Percentiles rank a stretch among this genome's conserved stretches.
These are phyloP conservation scores for Gephyroberyx darwinii DNA, from an alignment of 2,797 vertebrate genomes.

Conservation along the genomic window DNA sequence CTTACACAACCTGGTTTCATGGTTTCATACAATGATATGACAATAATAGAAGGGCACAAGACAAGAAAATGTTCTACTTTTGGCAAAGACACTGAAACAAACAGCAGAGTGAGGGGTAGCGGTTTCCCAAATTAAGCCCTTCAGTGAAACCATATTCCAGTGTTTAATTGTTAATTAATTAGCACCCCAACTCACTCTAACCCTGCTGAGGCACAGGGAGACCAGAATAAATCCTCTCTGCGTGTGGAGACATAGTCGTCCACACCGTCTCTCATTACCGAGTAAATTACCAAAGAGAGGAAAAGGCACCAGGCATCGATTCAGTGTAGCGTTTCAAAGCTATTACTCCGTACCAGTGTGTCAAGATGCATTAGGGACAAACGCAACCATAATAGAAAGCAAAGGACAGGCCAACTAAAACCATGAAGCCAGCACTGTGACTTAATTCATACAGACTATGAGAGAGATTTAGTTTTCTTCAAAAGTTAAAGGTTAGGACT, in stretches of 20 bases:
- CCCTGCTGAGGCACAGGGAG: constrained; percentile 61
- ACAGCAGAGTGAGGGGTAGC: constrained; percentile 33
- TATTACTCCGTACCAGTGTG: constrained; percentile 73
- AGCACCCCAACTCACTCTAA: constrained; percentile 59
- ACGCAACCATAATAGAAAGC: constrained; percentile 61
- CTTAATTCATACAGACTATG: constrained; percentile 16
- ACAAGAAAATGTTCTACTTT: constrained; percentile 26
- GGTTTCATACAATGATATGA: constrained; percentile 9
- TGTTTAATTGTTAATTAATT: constrained; percentile 78
- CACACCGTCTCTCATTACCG: constrained; percentile 75
- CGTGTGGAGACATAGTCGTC: constrained; percentile 55
- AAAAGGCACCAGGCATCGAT: constrained; percentile 77
- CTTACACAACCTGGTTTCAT: constrained; percentile 9
- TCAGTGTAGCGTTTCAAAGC: constrained; percentile 74
- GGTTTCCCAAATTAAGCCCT: constrained; percentile 66
- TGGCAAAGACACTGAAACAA: constrained; percentile 28
- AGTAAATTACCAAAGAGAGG: constrained; percentile 77
- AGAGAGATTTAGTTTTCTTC: not conserved
- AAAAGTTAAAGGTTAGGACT: constrained; percentile 19
- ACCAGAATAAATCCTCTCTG: constrained; percentile 71
- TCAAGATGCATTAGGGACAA: constrained; percentile 68
- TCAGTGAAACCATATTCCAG: constrained; percentile 63
- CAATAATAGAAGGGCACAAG: constrained; percentile 11
- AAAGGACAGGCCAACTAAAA: constrained; percentile 46
- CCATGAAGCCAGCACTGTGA: constrained; percentile 37